phyloP scores from a whole-genome alignment of 2,888 invertebrate genomes.

The Beris chalybata region DNA sequence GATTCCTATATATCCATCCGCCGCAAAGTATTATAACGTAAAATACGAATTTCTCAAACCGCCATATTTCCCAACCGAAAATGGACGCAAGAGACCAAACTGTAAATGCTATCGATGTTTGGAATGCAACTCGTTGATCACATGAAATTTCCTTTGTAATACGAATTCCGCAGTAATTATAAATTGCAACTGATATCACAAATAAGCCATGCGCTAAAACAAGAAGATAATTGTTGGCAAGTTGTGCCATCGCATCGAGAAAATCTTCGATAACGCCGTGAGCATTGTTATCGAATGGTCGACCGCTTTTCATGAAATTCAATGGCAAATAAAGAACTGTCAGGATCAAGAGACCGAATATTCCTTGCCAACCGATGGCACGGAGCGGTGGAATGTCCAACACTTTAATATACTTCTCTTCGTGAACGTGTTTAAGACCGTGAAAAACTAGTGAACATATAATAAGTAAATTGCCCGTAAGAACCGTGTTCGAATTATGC shows the following conservation, averaged over 20 bases:
- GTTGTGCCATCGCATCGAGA: slow-evolving; percentile 81
- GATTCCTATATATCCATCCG: slow-evolving; percentile 80
- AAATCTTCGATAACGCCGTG: slow-evolving; percentile 79
- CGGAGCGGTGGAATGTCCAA: slow-evolving; percentile 86
- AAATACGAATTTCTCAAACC: slow-evolving; percentile 67
- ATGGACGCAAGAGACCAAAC: slow-evolving; percentile 82
- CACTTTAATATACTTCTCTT: slow-evolving; percentile 85
- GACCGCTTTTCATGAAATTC: slow-evolving; percentile 76
- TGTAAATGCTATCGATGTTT: slow-evolving; percentile 84
- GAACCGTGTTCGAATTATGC: slow-evolving; percentile 65
- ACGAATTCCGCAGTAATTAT: slow-evolving; percentile 89
- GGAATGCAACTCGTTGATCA: slow-evolving; percentile 86
- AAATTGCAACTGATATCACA: slow-evolving; percentile 85
- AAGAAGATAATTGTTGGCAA: slow-evolving; percentile 64
- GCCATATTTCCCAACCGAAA: slow-evolving; percentile 63
- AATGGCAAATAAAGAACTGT: slow-evolving; percentile 71
- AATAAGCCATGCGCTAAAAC: slow-evolving; percentile 68
- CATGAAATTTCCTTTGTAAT: slow-evolving; percentile 93
- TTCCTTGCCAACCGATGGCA: slow-evolving; percentile 92
- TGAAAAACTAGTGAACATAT: slow-evolving; percentile 78
- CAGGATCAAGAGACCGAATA: slow-evolving; percentile 71
- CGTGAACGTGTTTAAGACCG: slow-evolving; percentile 90
- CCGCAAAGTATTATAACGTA: slow-evolving; percentile 76
- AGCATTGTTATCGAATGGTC: slow-evolving; percentile 76
- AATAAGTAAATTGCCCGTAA: slow-evolving; percentile 79